Evolutionary conservation across 2,888 invertebrate species (phyloP).

Genomic region (Drosophila gaucha): DNA sequence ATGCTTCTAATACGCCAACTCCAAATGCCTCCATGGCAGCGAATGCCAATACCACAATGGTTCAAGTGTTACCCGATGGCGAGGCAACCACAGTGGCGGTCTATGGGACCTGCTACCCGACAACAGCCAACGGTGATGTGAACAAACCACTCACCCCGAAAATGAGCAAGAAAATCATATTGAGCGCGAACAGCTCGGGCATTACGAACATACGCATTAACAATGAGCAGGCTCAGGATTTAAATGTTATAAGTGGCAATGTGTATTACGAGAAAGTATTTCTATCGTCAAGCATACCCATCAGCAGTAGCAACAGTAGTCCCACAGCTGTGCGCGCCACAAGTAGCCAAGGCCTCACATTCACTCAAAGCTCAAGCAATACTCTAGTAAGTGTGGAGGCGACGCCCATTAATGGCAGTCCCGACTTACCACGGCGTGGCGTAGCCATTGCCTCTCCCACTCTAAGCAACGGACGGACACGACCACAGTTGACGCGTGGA

Average conservation of each 20-base stretch:
- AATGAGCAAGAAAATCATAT: slow-evolving; percentile 82
- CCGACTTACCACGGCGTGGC: slow-evolving; percentile 54
- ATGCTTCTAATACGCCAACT: slow-evolving; percentile 52
- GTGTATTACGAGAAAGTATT: slow-evolving; percentile 84
- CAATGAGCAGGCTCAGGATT: slow-evolving; percentile 66
- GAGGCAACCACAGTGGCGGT: slow-evolving; percentile 55
- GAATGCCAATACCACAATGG: slow-evolving; percentile 80
- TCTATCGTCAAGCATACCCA: slow-evolving; percentile 80
- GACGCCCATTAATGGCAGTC: slow-evolving; percentile 37
- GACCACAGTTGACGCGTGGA: slow-evolving; percentile 81
- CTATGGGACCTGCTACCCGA: slow-evolving; percentile 69
- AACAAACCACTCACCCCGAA: slow-evolving; percentile 71
- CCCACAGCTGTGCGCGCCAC: slow-evolving; percentile 7
- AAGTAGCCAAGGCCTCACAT: slow-evolving; percentile 26
- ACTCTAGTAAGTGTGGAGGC: slow-evolving; percentile 21
- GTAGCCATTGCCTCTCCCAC: slow-evolving; percentile 27
- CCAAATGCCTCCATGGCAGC: slow-evolving; percentile 32
- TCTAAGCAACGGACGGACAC: slow-evolving; percentile 25
- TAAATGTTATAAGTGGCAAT: slow-evolving; percentile 61
- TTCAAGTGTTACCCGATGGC: slow-evolving; percentile 78
- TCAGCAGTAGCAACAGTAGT: slow-evolving; percentile 33
- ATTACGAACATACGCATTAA: slow-evolving; percentile 83
- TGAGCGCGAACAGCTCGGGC: slow-evolving; percentile 82
- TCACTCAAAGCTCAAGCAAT: slow-evolving; percentile 12
- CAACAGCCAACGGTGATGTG: slow-evolving; percentile 23